Conservation (phyloP, 2,888 invertebrate species). For the Rhaphigaster nebulosa region DNA sequence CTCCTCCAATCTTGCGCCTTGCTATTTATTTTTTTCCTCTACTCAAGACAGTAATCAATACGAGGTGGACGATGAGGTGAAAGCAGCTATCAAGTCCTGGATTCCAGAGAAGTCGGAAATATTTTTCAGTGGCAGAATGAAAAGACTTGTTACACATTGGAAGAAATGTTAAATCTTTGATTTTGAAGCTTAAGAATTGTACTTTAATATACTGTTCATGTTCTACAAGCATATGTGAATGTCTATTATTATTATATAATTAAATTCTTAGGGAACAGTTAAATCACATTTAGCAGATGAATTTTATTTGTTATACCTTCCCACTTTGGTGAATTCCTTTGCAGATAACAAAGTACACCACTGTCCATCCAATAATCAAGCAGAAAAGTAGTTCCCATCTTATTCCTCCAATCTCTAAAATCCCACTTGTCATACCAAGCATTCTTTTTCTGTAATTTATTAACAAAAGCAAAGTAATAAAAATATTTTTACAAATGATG, state of each 20-base stretch:
- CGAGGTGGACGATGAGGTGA: too few species aligned
- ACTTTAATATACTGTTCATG: too few species aligned
- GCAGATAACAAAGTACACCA: constrained; percentile 80
- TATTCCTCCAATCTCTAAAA: constrained; percentile 76
- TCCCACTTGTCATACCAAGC: constrained; percentile 74
- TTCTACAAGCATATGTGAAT: too few species aligned
- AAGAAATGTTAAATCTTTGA: too few species aligned
- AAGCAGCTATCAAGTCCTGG: too few species aligned
- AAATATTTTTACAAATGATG: background rate
- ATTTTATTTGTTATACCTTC: constrained; percentile 72
- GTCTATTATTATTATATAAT: background rate
- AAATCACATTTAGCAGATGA: background rate
- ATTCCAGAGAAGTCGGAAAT: too few species aligned
- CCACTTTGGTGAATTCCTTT: constrained; percentile 83
- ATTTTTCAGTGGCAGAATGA: too few species aligned
- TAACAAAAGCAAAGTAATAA: background rate
- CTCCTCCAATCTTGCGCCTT: too few species aligned
- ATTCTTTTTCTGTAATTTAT: constrained; percentile 72
- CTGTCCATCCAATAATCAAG: constrained; percentile 76
- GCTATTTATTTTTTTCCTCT: too few species aligned
- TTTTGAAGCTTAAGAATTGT: too few species aligned
- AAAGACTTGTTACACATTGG: too few species aligned
- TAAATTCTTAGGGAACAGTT: background rate
- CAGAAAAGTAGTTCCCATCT: constrained; percentile 79
- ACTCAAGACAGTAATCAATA: too few species aligned